Evolutionary conservation across 2,888 invertebrate species (phyloP).

Genomic region (Chloromyia formosa): DNA sequence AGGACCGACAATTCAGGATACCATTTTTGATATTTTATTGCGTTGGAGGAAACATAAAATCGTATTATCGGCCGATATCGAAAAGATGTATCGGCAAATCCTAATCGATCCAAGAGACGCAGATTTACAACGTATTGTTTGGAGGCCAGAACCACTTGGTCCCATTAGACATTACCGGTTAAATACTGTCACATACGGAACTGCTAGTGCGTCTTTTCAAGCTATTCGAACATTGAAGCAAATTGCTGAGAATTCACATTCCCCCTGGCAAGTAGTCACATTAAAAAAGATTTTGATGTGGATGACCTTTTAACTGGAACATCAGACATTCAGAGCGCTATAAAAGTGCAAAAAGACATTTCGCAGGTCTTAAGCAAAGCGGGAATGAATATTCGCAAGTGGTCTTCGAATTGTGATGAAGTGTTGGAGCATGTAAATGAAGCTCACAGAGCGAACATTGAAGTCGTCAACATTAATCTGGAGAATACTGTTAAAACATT

Average conservation of each 20-base stretch:
- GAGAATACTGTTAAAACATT: not conserved
- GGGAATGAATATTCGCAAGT: not conserved
- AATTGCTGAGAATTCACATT: not conserved
- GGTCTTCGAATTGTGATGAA: not conserved
- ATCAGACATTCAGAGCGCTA: no score
- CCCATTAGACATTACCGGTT: slow-evolving; percentile 42
- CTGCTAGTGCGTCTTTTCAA: slow-evolving; percentile 31
- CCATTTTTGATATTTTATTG: not conserved
- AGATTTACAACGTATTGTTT: slow-evolving; percentile 44
- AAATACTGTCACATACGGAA: slow-evolving; percentile 31
- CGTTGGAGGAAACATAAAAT: not conserved
- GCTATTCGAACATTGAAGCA: slow-evolving; percentile 41
- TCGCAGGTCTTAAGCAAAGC: not conserved
- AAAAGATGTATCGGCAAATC: slow-evolving; percentile 46
- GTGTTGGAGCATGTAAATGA: not conserved
- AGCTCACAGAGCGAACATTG: not conserved
- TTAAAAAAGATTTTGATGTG: not conserved
- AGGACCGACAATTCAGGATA: not conserved
- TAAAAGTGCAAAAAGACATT: not conserved
- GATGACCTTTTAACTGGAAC: not conserved
- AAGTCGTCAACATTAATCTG: not conserved
- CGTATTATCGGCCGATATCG: slow-evolving; percentile 45
- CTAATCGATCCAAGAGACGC: slow-evolving; percentile 10
- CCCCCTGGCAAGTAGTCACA: not conserved
- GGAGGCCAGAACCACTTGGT: slow-evolving; percentile 11